Evolutionary conservation across 2,113 vertebrate genomes (phyloP).

Genomic region (Epinephelus cyanopodus): DNA sequence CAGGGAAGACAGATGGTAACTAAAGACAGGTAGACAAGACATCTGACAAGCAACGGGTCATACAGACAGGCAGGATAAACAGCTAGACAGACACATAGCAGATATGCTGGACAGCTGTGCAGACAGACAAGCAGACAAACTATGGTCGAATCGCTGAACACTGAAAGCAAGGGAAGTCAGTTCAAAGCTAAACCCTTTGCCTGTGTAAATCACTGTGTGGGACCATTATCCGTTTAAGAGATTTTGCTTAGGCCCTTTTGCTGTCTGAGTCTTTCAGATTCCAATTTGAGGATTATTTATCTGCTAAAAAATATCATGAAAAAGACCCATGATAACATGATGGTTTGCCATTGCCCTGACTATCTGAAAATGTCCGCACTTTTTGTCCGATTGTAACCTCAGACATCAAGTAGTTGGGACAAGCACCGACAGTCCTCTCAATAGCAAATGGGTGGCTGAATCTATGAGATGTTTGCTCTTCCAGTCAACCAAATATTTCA

Average conservation of each 20-base stretch:
- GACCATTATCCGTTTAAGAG: conserved; percentile 76
- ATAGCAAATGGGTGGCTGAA: neutral
- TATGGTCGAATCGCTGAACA: conserved; percentile 30
- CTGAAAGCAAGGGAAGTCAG: conserved; percentile 48
- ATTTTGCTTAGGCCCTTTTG: conserved; percentile 70
- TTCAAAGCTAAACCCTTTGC: conserved; percentile 69
- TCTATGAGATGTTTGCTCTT: neutral
- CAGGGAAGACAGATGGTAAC: conserved; percentile 34
- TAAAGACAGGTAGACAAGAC: conserved; percentile 21
- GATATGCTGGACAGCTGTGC: neutral
- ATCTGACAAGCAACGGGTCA: neutral
- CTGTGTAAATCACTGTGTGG: conserved; percentile 63
- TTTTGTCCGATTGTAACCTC: neutral
- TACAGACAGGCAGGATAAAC: conserved; percentile 3
- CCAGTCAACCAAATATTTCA: neutral
- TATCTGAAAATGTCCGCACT: neutral
- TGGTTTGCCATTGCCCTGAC: neutral
- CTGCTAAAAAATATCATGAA: conserved; percentile 54
- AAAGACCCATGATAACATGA: conserved; percentile 26
- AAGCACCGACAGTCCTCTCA: neutral
- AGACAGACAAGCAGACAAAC: conserved; percentile 11
- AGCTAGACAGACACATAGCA: neutral
- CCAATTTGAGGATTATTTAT: conserved; percentile 68
- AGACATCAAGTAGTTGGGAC: too few species aligned
- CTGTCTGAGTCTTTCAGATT: conserved; percentile 66